Evolutionary conservation across 2,113 vertebrate species (phyloP), one percentile per base, ranked within the genome.

Genomic region (Aviceda subcristata): DNA sequence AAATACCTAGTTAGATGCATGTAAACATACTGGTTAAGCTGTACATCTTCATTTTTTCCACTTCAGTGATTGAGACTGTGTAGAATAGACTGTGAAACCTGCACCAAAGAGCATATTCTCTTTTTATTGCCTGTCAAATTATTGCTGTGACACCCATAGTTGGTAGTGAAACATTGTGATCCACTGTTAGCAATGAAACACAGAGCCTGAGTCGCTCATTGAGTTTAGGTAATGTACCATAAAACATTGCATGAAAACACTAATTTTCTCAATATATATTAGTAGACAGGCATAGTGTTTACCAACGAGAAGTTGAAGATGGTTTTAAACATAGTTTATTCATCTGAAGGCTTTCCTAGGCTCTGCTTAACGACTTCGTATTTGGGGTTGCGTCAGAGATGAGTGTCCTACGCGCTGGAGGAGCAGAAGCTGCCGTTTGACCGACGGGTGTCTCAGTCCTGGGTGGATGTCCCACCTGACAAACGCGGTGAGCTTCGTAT

Each of bases 161-260:
- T 97, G 96, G 96, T 93, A 94, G 97, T 34, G 85, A 97, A 98
- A 98, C 96, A 97, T 64, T 97, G 97, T 95, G 89, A 97, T 96
- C 97, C 71, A 75, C 77, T 67, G 83, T 97, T 93, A 95, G 97
- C 90, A 90, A 78, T 24, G 91, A 91, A 96, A 93, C 77, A 68
- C 97, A 94, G 86, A 94, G 92, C 97, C 94, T 94, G 94, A 97
- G 96, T 91, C 94, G 57, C 39, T 93, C 95, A 97, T 98, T 98
- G 97, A 98, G 92, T 98, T 98, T 98, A 98, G 98, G 98, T 98
- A 98, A 98, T 98, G 98, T 98, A 98, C 97, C 98, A 98, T 98
- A 98, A 98, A 98, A 96, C 96, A 81, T 48, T 90, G 96, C 97
- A 97, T 93, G 98, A 98, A 98, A 98, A 98, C 97, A 98, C 97